Percentiles rank a stretch among this genome's conserved stretches.
Conservation (phyloP, 2,797 vertebrate species). For the Gymnodraco acuticeps region DNA sequence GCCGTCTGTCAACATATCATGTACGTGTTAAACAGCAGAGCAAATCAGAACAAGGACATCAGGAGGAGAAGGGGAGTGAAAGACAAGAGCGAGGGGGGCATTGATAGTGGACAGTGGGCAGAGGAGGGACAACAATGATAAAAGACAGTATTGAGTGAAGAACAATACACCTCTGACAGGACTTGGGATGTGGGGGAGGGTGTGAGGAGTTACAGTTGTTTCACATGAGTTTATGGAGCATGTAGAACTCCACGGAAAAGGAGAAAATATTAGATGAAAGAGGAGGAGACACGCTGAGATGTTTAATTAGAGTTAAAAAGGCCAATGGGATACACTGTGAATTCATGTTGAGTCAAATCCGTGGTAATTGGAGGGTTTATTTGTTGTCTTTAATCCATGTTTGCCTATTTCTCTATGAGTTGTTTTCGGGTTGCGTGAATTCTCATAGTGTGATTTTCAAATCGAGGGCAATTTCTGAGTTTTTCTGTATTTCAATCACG, state of each 20-base stretch:
- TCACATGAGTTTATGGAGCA: slow-evolving; percentile 91
- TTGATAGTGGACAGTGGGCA: slow-evolving; percentile 60
- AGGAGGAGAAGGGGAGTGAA: slow-evolving; percentile 36
- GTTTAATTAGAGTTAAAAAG: slow-evolving; percentile 30
- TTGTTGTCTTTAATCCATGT: slow-evolving; percentile 23
- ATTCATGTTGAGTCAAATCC: slow-evolving; percentile 30
- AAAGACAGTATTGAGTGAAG: slow-evolving; percentile 82
- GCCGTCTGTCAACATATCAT: slow-evolving; percentile 91
- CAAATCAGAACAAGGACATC: slow-evolving; percentile 50
- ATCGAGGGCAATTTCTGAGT: neutral
- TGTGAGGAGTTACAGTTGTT: slow-evolving; percentile 88
- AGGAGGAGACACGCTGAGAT: slow-evolving; percentile 20
- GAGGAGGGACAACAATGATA: slow-evolving; percentile 73
- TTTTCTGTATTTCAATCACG: slow-evolving; percentile 3
- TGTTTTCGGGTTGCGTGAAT: slow-evolving; percentile 9
- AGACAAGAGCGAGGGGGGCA: slow-evolving; percentile 51
- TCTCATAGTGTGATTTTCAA: slow-evolving; percentile 1
- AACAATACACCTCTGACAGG: slow-evolving; percentile 91
- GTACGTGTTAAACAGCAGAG: slow-evolving; percentile 70
- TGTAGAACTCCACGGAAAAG: slow-evolving; percentile 21
- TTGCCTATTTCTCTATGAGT: slow-evolving; percentile 1
- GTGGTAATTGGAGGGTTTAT: neutral
- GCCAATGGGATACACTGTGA: slow-evolving; percentile 22
- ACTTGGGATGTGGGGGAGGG: slow-evolving; percentile 87
- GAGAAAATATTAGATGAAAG: slow-evolving; percentile 14